Base-by-base conservation (phyloP, 2,797 vertebrate species). In the Atherinosoma microstoma region DNA sequence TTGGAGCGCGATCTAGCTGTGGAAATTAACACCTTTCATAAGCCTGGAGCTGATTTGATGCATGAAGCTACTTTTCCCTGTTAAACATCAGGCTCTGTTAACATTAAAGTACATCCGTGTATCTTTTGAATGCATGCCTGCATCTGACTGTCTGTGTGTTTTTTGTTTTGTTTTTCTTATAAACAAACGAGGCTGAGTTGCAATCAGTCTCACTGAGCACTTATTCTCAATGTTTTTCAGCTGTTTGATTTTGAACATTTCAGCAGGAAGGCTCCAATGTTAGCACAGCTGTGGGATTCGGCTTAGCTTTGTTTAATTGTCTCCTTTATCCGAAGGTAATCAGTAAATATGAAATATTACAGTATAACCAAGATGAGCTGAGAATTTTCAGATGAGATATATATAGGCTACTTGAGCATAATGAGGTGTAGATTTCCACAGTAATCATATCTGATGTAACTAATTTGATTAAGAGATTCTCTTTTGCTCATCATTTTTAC, bases 351-450 rank as follows among this genome's bases (percentile, higher is more conserved):
- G 40, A 71, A 75, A 80, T 70, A 24, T 13, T 47, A 47, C 42
- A 20, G 18, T 45, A 4, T 30, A 20, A 68, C 40, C 58, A 24
- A 66, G 27, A 70, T 64, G 27, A 76, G 62, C 56, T 40, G 18
- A 57, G 54, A 54, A 75, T 83, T 36, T 80, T 60, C 40, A 57
- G 36, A 56, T 35, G 57, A 94, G 94, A 79, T 80, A 90, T 27
- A 45, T 18, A 4, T 18, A 45, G 16, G 40, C 1, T 18, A 90
- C 87, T 85, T 93, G 57, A 53, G 93, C 93, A 86, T 91, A 92
- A 93, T 94, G 94, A 93, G 94, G 92, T 83, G 91, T 93, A 94
- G 90, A 93, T 88, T 90, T 90, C 93, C 86, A 85, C 87, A 1
- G 45, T 30, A 15, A 34, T 47, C 30, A 45, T 9, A 71, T 87